Percentiles rank a stretch among this genome's conserved stretches.
phyloP scores from a whole-genome alignment of 2,113 vertebrate species.

The Camelus bactrianus region DNA sequence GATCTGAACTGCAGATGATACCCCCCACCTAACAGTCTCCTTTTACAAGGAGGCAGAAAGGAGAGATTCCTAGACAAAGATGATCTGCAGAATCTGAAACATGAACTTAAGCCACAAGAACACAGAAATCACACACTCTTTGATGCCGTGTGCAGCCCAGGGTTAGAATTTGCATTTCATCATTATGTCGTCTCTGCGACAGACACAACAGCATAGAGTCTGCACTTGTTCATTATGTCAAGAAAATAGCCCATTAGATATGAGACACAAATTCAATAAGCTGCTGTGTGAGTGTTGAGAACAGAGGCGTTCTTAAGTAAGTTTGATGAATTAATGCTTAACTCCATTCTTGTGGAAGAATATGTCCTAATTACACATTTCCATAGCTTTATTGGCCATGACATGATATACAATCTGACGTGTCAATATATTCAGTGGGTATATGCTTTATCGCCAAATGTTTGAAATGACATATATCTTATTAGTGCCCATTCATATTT shows the following conservation, averaged over 20 bases:
- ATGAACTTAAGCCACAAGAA: fast-evolving
- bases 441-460: not conserved
- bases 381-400: constrained; percentile 73
- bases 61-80: too few species aligned
- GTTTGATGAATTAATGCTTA: constrained; percentile 72
- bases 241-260: constrained; percentile 77
- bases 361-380: constrained; percentile 73
- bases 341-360: constrained; percentile 61
- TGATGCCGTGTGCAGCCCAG: too few species aligned
- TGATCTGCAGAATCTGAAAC: not conserved
- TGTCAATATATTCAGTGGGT: constrained; percentile 36
- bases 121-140: fast-evolving
- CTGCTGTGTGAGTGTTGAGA: constrained; percentile 40
- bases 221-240: constrained; percentile 64
- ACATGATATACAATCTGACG: constrained; percentile 48
- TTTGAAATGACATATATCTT: not conserved
- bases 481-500: not conserved
- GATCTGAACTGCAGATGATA: not conserved
- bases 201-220: not conserved
- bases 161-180: not conserved
- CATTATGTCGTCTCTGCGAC: fast-evolving
- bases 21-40: too few species aligned
- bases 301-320: constrained; percentile 76
- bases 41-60: not conserved
- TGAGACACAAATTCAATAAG: constrained; percentile 75